Percentiles rank a stretch among this genome's conserved stretches.
These are phyloP conservation scores for Chiloscyllium punctatum DNA, from an alignment of 2,797 vertebrate genomes.

Conservation along the genomic window DNA sequence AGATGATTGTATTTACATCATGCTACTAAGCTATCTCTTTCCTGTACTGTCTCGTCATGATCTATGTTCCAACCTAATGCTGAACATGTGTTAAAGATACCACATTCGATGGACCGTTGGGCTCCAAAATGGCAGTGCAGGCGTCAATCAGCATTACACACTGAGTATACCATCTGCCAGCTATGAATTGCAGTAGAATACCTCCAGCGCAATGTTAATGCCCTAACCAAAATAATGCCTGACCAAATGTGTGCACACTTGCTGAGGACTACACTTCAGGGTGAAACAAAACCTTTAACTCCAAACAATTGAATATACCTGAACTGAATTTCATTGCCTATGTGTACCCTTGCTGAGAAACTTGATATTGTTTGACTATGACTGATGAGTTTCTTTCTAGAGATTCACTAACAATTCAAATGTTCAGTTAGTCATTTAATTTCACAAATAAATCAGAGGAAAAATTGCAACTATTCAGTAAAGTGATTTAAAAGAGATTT, in stretches of 20 bases:
- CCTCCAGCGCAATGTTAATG: not conserved
- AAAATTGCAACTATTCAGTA: not conserved
- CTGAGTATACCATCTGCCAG: not conserved
- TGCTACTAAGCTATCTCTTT: too few relatives aligned
- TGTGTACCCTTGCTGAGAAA: not conserved
- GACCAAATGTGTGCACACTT: not conserved
- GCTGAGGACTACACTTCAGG: not conserved
- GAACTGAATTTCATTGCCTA: not conserved
- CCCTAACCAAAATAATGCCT: not conserved
- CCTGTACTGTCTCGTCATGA: too few relatives aligned
- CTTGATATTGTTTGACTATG: not conserved
- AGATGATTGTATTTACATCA: too few relatives aligned
- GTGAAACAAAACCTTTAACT: not conserved
- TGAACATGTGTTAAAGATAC: not conserved
- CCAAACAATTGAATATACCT: too few relatives aligned
- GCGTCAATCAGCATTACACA: not conserved
- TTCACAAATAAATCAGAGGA: not conserved
- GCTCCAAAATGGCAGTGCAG: not conserved
- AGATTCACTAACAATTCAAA: not conserved
- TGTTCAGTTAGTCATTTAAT: not conserved
- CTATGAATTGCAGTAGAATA: not conserved
- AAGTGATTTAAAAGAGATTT: not conserved
- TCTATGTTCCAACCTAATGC: too few relatives aligned
- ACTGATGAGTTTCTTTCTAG: not conserved
- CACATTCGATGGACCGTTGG: not conserved